These are phyloP conservation scores for Danio choprae DNA, from an alignment of 2,797 vertebrate species.

Conservation along the genomic window DNA sequence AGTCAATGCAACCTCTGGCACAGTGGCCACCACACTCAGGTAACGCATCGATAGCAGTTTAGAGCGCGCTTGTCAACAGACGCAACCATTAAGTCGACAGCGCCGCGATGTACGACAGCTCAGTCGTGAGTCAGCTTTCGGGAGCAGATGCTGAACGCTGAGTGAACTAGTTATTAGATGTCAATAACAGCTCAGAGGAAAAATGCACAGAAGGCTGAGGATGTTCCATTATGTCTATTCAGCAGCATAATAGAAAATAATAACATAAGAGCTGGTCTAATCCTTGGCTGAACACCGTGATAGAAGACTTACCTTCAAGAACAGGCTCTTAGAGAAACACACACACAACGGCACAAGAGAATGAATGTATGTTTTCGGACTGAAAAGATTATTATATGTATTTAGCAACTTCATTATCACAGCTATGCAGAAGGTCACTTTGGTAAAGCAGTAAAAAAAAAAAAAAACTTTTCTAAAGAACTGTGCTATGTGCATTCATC, in stretches of 20 bases:
- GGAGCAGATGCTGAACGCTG: constrained; percentile 15
- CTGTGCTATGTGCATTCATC: background rate
- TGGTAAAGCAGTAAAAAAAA: background rate
- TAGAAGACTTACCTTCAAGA: background rate
- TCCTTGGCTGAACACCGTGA: constrained; percentile 23
- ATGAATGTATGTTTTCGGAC: background rate
- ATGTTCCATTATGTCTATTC: constrained; percentile 24
- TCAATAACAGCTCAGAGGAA: constrained; percentile 29
- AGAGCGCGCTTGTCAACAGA: constrained; percentile 27
- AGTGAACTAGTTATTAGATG: constrained; percentile 28
- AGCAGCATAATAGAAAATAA: constrained; percentile 35
- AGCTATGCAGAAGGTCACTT: background rate
- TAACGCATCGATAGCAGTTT: constrained; percentile 35
- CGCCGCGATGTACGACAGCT: background rate
- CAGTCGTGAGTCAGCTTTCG: background rate
- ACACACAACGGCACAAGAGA: background rate
- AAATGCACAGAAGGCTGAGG: constrained; percentile 11
- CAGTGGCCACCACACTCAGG: constrained; percentile 11
- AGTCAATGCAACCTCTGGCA: constrained; percentile 24
- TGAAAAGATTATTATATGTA: background rate
- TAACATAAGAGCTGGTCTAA: constrained; percentile 36
- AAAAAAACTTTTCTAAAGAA: constrained; percentile 5
- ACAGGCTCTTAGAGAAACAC: background rate
- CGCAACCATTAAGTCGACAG: constrained; percentile 31
- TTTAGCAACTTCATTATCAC: background rate